Evolutionary conservation across 2,888 invertebrate genomes (phyloP), one percentile per base, ranked within the genome.

Genomic region (Melangyna quadrimaculata): DNA sequence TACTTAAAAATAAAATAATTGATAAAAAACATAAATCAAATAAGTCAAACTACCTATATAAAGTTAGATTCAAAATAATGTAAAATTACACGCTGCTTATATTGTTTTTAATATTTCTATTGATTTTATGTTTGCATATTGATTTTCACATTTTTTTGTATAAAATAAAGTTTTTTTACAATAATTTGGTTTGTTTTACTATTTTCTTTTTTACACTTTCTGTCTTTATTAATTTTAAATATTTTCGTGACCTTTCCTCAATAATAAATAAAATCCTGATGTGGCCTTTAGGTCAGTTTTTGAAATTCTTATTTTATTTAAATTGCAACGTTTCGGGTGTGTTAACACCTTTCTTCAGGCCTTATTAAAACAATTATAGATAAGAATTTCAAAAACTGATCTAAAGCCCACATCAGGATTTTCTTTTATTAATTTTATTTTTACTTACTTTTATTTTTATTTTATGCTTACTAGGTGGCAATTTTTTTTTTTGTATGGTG

Each of bases 11-110:
- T 87, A n/a, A n/a, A n/a, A n/a, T n/a, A n/a, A n/a, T n/a, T n/a
- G n/a, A n/a, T 82, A 89, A 51, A 59, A 53, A 55, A 63, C 32
- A 51, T 19, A 24, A 73, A 55, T 86, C 72, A 87, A 77, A 81
- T 65, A 59, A 83, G 59, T 82, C 73, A 74, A 87, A 78, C 75
- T 70, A 72, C 59, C 72, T 43, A 65, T 12, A 43, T n/a, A 43
- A 43, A 59, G 14, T 24, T 67, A 65, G 14, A 48, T 35, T n/a
- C 1, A 48, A 51, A 67, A 37, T 22, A 51, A 22, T 70, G 37
- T 40, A 65, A 51, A 59, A 69, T 32, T 45, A 37, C 35, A 61
- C 40, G 7, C 32, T 69, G 40, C 29, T 53, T 53, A 10, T 22
- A 19, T 48, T 61, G 3, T 19, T 59, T 67, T 22, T 57, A 19